A percentile compares a stretch with the other conserved stretches of the same genome.
These are phyloP conservation scores for Turdus rufiventris DNA, from an alignment of 2,113 vertebrate species.

Conservation along the genomic window DNA sequence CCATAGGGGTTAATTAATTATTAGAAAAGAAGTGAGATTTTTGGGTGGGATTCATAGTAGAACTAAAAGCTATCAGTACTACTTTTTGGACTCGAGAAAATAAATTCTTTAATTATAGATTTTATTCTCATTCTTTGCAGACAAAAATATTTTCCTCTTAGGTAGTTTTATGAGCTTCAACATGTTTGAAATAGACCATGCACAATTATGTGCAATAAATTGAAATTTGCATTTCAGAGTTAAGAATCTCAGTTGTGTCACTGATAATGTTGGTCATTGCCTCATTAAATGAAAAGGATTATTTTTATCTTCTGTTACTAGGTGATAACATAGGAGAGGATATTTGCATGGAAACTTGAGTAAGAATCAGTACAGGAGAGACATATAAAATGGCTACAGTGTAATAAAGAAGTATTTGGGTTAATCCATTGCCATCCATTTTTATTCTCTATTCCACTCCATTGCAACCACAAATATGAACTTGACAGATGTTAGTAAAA, in stretches of 20 bases:
- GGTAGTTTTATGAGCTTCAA: neutral
- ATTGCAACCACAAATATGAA: conserved; percentile 53
- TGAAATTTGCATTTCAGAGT: neutral
- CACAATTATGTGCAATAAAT: neutral
- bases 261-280: neutral
- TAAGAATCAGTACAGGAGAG: neutral
- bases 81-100: neutral
- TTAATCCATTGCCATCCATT: conserved; percentile 53
- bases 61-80: neutral
- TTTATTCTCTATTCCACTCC: conserved; percentile 61
- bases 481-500: conserved; percentile 63
- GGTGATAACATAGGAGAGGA: neutral
- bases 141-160: neutral
- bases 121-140: neutral
- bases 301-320: conserved; percentile 3
- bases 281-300: conserved; percentile 17
- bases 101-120: neutral
- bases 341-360: conserved; percentile 10
- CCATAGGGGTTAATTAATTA: neutral
- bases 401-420: conserved; percentile 49
- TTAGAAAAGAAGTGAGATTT: neutral
- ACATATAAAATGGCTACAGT: conserved; percentile 16
- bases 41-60: neutral
- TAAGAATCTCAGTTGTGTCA: neutral
- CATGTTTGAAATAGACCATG: neutral